Conservation (phyloP, 2,888 invertebrate genomes). For the Tenthredo mesomela region DNA sequence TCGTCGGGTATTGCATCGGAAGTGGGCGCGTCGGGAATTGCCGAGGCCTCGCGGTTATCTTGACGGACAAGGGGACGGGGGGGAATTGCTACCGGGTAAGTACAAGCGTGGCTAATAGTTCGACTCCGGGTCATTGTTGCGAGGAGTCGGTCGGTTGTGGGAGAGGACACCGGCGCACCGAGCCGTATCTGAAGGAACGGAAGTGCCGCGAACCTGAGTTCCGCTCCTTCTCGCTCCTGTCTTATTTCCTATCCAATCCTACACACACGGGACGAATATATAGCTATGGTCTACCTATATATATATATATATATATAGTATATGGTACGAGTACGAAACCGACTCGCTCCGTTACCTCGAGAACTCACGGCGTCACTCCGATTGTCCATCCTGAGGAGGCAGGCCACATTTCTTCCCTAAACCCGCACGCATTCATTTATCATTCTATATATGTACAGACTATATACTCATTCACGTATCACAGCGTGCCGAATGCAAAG, state of each 20-base stretch:
- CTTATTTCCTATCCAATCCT: slow-evolving; percentile 65
- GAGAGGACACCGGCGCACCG: slow-evolving; percentile 75
- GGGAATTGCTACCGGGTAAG: slow-evolving; percentile 39
- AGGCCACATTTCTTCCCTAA: neutral
- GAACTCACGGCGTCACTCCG: slow-evolving; percentile 23
- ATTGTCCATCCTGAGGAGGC: neutral
- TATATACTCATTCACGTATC: neutral
- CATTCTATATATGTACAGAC: neutral
- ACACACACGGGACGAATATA: neutral
- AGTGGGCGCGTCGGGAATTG: slow-evolving; percentile 38
- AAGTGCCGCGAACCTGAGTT: slow-evolving; percentile 77
- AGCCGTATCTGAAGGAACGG: slow-evolving; percentile 75
- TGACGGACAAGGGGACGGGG: neutral
- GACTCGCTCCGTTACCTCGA: slow-evolving; percentile 47
- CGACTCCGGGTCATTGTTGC: slow-evolving; percentile 50
- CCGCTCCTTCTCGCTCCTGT: slow-evolving; percentile 73
- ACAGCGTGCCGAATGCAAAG: neutral
- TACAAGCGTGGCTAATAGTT: slow-evolving; percentile 50
- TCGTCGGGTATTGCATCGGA: slow-evolving; percentile 9
- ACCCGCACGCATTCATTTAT: neutral
- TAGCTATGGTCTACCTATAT: too few relatives aligned
- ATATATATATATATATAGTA: neutral
- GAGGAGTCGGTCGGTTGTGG: slow-evolving; percentile 67
- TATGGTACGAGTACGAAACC: neutral
- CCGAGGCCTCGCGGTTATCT: slow-evolving; percentile 1